Base-by-base conservation (phyloP, 2,888 invertebrate genomes). In the Odontomyia ornata region DNA sequence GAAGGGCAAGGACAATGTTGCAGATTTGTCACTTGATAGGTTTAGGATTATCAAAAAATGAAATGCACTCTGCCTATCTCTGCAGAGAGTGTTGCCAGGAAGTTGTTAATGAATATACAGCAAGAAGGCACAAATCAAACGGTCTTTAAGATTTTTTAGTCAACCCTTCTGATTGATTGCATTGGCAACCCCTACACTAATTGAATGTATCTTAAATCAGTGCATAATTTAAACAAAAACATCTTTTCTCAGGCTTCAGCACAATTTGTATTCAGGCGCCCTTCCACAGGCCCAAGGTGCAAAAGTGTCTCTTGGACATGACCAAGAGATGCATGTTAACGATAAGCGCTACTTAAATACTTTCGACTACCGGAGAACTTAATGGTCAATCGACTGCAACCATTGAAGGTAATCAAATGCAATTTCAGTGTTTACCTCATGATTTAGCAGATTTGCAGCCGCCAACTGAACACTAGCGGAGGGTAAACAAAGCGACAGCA, bases 401-500 rank as follows among this genome's bases (percentile, higher is more conserved):
- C 28, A 52, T 28, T 21, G 28, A 56, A 56, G 52, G 73, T 23
- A 73, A 73, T 73, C 57, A 18, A 57, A 73, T 60, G 73, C 73
- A 73, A 57, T 73, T 60, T 36, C 30, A 57, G 36, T 73, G 36
- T 57, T 72, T 73, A 73, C 25, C 57, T 73, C 23, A 13, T 36
- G 43, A 73, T 36, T 57, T 73, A 57, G 36, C 73, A 73, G 25
- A 73, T 73, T 73, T 60, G 15, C 73, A 60, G 36, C 36, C 73
- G 36, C 57, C 30, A 57, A 36, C 23, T 36, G 57, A 60, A 21
- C 27, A 36, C 30, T 36, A 36, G 23, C 73, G n/a, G 43, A 57
- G 73, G 60, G 60, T 73, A 73, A 73, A 73, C 73, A 60, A 57
- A 73, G 60, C 73, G 60, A 21, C 60, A 18, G 73, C 30, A 60